phyloP scores from a whole-genome alignment of 2,113 vertebrate genomes.

The Pavo muticus region DNA sequence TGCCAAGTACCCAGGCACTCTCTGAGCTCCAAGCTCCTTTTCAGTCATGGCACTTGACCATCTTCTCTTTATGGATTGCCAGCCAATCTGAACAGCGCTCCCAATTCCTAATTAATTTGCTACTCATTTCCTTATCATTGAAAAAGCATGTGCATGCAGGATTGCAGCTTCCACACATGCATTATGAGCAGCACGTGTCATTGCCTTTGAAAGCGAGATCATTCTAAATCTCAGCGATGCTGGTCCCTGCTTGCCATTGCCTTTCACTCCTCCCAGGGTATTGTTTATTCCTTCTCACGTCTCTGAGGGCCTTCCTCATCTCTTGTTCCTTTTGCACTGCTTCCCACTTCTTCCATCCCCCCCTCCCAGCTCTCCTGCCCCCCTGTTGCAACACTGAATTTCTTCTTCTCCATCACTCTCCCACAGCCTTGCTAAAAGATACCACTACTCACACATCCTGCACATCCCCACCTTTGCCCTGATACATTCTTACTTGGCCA shows the following conservation, averaged over 20 bases:
- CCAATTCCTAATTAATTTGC: conserved; percentile 36
- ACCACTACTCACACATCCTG: not conserved
- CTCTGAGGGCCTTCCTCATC: not conserved
- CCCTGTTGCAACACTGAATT: not conserved
- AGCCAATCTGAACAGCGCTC: conserved; percentile 6
- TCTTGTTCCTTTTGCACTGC: not conserved
- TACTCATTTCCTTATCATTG: not conserved
- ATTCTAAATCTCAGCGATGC: not conserved
- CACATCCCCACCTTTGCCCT: not conserved
- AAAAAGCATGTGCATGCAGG: not conserved
- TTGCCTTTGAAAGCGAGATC: not conserved
- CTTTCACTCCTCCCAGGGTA: conserved; percentile 1
- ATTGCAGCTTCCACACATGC: not conserved
- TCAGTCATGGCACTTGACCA: not conserved
- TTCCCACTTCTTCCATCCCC: not conserved
- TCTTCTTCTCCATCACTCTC: not conserved
- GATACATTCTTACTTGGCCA: not conserved
- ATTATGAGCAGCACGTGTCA: not conserved
- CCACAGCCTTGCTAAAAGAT: not conserved
- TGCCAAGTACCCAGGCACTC: not conserved
- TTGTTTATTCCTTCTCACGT: not conserved
- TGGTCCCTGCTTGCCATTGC: not conserved
- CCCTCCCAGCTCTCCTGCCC: not conserved
- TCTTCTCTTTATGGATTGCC: not conserved
- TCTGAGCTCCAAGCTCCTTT: not conserved